Conservation (phyloP, 30 jellyfish, hydroid and myxozoan genomes). For the Pseudorhiza aurosa region DNA sequence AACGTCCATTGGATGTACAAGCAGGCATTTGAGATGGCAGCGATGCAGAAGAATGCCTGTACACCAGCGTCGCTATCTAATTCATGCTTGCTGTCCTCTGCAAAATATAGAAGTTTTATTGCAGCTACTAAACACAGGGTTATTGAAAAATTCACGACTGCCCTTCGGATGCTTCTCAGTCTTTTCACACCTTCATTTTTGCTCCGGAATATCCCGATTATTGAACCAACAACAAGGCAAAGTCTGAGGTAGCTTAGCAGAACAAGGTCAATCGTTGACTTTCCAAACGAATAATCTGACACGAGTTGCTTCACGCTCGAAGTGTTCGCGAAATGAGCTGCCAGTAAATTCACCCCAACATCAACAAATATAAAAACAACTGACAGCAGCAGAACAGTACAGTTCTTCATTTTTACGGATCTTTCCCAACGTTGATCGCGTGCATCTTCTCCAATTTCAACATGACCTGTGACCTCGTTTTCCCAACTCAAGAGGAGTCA, state of each 20-base stretch:
- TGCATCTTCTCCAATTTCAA: no score
- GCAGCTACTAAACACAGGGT: conserved; percentile 45
- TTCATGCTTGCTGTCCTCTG: conserved; percentile 71
- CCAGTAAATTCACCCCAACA: conserved; percentile 9
- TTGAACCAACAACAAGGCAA: conserved; percentile 54
- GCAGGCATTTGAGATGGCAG: conserved; percentile 42
- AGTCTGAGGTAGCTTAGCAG: conserved; percentile 50
- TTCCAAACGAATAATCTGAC: conserved; percentile 48
- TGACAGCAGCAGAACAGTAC: neutral
- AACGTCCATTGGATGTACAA: conserved; percentile 51
- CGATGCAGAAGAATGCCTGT: conserved; percentile 36
- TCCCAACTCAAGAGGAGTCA: no score
- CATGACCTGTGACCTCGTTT: no score
- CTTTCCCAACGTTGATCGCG: no score
- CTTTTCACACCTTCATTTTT: conserved; percentile 28
- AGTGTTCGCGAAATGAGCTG: conserved; percentile 5
- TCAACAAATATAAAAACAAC: neutral
- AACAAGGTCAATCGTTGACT: conserved; percentile 44
- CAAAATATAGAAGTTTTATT: conserved; percentile 68
- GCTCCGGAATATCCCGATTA: conserved; percentile 39
- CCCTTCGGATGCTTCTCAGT: conserved; percentile 16
- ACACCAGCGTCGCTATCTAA: conserved; percentile 34
- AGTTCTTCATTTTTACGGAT: conserved; percentile 5
- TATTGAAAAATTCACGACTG: conserved; percentile 24
- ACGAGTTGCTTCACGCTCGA: neutral